Percentiles rank a stretch among this genome's conserved stretches.
These are phyloP conservation scores for Philantomba maxwellii DNA, from an alignment of 2,113 vertebrate genomes.

Conservation along the genomic window DNA sequence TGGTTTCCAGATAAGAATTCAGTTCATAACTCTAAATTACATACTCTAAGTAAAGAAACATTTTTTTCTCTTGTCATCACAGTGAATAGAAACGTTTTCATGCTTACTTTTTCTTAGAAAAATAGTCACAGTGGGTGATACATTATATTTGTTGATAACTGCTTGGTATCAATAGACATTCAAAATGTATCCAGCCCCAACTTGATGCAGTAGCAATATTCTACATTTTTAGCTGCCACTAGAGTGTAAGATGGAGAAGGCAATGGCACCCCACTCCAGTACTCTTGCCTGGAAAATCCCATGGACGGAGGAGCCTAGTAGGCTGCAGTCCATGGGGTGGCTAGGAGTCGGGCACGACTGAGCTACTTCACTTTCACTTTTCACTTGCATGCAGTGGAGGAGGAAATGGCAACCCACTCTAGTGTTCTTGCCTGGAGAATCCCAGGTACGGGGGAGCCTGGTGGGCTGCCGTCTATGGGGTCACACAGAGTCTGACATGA, in stretches of 20 bases:
- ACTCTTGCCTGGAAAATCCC: too few species aligned
- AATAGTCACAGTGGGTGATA: background rate
- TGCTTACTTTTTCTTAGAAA: conserved; percentile 23
- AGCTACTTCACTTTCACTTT: too few species aligned
- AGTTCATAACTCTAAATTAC: conserved; percentile 53
- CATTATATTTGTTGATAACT: background rate
- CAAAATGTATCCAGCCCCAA: background rate
- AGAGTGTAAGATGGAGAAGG: background rate
- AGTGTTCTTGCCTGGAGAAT: too few species aligned
- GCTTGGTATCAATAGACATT: background rate
- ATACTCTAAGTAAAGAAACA: background rate
- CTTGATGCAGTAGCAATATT: background rate
- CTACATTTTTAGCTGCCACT: background rate
- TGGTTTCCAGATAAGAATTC: conserved; percentile 34
- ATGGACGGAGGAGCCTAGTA: too few species aligned
- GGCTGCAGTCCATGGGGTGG: too few species aligned
- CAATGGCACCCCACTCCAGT: too few species aligned
- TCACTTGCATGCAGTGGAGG: too few species aligned
- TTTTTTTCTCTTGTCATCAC: background rate
- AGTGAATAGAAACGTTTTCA: conserved; percentile 26
- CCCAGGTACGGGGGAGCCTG: fast-evolving
- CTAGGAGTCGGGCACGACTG: too few species aligned
- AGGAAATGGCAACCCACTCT: too few species aligned
- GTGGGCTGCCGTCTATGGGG: background rate
- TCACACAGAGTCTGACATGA: fast-evolving